Evolutionary conservation across 2,888 invertebrate genomes (phyloP).

Genomic region (Cantharis flavilabris): DNA sequence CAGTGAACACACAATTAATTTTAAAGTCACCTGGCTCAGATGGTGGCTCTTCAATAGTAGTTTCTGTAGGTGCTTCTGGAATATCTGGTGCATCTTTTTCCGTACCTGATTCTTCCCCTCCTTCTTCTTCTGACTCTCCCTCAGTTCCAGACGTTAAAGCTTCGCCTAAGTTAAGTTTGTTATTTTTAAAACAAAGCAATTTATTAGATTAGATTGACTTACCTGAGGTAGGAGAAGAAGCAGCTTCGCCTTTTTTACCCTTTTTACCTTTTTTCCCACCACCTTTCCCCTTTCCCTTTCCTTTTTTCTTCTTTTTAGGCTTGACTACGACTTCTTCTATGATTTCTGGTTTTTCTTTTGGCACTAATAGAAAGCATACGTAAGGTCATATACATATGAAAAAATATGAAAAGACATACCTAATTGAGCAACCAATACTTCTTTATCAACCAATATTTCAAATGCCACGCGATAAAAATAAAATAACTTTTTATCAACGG

Average conservation of each 20-base stretch:
- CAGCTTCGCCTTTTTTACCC: slow-evolving; percentile 25
- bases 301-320: slow-evolving; percentile 26
- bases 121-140: not conserved
- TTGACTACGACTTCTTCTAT: slow-evolving; percentile 13
- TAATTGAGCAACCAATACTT: slow-evolving; percentile 73
- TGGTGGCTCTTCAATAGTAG: not conserved
- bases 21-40: not conserved
- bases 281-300: slow-evolving; percentile 31
- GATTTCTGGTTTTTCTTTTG: slow-evolving; percentile 35
- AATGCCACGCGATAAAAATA: slow-evolving; percentile 72
- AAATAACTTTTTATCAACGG: slow-evolving; percentile 64
- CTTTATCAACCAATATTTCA: slow-evolving; percentile 75
- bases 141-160: not conserved
- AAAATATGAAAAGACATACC: not conserved
- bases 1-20: too few species aligned
- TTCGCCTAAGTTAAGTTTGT: not conserved
- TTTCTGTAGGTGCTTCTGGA: not conserved
- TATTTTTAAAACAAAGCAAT: not conserved
- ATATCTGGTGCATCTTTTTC: not conserved
- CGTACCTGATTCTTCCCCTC: not conserved
- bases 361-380: slow-evolving; percentile 33
- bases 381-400: not conserved
- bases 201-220: not conserved
- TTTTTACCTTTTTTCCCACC: slow-evolving; percentile 32
- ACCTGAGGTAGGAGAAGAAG: not conserved